Conservation (phyloP, 2,113 vertebrate species). For the Enhydra lutris region DNA sequence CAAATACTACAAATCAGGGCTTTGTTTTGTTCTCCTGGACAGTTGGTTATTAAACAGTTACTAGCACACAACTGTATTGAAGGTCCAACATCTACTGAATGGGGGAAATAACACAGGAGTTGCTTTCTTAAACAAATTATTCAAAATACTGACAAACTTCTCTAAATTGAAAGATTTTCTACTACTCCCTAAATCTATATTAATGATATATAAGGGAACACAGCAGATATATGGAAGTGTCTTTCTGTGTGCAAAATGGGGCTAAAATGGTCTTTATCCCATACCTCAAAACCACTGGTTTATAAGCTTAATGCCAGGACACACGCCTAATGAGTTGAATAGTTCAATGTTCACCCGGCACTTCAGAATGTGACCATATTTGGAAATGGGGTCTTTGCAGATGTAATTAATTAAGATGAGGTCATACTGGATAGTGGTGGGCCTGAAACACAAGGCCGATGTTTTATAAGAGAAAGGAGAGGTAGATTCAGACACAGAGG, state of each 20-base stretch:
- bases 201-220: not conserved
- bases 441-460: not conserved
- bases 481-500: not conserved
- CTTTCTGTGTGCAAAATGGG: not conserved
- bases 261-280: not conserved
- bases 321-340: not conserved
- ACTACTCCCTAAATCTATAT: not conserved
- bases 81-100: not conserved
- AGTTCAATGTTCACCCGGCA: not conserved
- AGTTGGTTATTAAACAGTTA: not conserved
- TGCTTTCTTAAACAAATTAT: constrained; percentile 8
- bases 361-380: not conserved
- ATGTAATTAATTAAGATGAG: not conserved
- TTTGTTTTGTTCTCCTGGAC: not conserved
- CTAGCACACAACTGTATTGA: not conserved
- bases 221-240: not conserved
- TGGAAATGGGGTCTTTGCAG: not conserved
- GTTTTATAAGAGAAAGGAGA: not conserved
- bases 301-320: not conserved
- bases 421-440: not conserved
- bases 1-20: not conserved
- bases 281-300: not conserved
- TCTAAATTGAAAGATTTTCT: not conserved
- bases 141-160: not conserved
- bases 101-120: not conserved